Evolutionary conservation across 1,140 invertebrate genomes (phyloP).

Genomic region (Paralvinella palmiformis): DNA sequence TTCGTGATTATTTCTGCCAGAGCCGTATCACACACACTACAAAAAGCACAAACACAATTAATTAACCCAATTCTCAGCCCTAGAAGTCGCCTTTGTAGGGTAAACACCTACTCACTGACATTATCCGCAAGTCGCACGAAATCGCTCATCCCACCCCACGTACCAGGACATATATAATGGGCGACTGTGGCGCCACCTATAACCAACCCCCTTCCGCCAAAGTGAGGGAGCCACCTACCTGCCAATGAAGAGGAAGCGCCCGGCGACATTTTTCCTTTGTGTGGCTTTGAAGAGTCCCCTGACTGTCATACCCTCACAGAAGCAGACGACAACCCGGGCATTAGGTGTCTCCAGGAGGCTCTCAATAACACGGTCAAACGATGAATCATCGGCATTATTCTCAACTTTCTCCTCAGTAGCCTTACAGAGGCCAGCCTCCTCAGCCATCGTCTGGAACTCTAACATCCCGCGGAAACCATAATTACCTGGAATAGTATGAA

Average conservation of each 20-base stretch:
- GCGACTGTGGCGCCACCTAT: too few species aligned
- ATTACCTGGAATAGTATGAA: slow-evolving; percentile 63
- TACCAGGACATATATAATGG: too few species aligned
- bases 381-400: slow-evolving; percentile 59
- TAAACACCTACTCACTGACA: too few species aligned
- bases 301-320: slow-evolving; percentile 73
- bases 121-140: too few species aligned
- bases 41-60: too few species aligned
- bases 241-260: slow-evolving; percentile 63
- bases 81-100: too few species aligned
- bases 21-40: too few species aligned
- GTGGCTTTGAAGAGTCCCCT: slow-evolving; percentile 63
- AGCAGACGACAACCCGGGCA: slow-evolving; percentile 71
- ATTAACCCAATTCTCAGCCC: too few species aligned
- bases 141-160: too few species aligned
- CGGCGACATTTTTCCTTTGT: slow-evolving; percentile 57
- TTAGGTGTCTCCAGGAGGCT: slow-evolving; percentile 57
- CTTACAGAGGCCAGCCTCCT: slow-evolving; percentile 65
- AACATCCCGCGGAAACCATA: slow-evolving; percentile 77
- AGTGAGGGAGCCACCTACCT: slow-evolving; percentile 54
- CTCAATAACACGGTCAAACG: slow-evolving; percentile 58
- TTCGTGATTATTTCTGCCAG: too few species aligned
- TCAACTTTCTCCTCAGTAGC: slow-evolving; percentile 62
- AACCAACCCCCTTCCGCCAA: too few species aligned
- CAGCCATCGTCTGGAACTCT: slow-evolving; percentile 64